Base-by-base conservation (phyloP, 2,797 vertebrate species). In the Acanthis flammea region DNA sequence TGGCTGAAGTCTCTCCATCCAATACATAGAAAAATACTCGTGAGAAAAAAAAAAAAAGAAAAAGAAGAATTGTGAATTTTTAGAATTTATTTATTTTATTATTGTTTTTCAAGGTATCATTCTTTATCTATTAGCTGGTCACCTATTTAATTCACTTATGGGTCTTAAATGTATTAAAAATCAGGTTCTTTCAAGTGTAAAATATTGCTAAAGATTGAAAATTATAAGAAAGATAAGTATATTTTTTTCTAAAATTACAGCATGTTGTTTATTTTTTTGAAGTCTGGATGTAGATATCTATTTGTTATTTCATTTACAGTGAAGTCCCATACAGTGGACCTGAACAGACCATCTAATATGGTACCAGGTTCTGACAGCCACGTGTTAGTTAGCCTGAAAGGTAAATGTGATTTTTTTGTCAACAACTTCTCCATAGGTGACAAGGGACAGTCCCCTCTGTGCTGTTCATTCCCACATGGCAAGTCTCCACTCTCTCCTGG, bases 361-460 rank as follows among this genome's bases (percentile, higher is more conserved):
- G 22, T 97, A 71, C 96, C 96, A 0, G 88, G 39, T 67, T 97
- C 96, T 71, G 90, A 94, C 0, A 97, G 95, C 65, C 92, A 74
- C 0, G 92, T 96, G 12, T 77, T 88, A 25, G 30, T 98, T 48
- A 97, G 88, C 60, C 65, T 98, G 55, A 97, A 95, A 97, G 97
- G 98, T 98, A 93, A 96, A 48, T 14, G 3, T 12, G 12, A 21
- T 31, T 33, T 88, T 86, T 90, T 58, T 53, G 12, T 25, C 50
- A 44, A 25, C 19, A 75, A 10, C 19, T 72, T 78, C 37, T 73
- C n/a, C 11, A 10, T 11, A 28, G 14, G 25, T 84, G 35, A 51
- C 31, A 74, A 63, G 23, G 42, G 6, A 48, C 15, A 8, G 31
- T 4, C 1, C 5, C 27, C 11, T 62, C 62, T 35, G 15, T 60